Conservation (phyloP, 2,113 vertebrate species). For the Orycteropus afer region DNA sequence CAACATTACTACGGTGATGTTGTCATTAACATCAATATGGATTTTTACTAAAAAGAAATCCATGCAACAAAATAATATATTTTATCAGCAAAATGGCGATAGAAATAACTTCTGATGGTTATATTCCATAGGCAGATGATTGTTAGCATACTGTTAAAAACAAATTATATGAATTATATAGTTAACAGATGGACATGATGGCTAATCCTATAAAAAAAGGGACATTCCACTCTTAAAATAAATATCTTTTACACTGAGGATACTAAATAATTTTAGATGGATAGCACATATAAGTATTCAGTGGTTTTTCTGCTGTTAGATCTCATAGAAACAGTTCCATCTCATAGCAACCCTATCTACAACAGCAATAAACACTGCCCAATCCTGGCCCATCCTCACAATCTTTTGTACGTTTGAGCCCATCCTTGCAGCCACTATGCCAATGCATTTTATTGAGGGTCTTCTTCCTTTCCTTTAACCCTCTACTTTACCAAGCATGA, state of each 20-base stretch:
- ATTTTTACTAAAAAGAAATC: not conserved
- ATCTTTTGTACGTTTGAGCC: too few relatives aligned
- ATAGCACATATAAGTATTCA: not conserved
- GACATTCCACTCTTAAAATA: not conserved
- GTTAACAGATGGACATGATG: not conserved
- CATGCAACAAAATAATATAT: not conserved
- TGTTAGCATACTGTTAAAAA: not conserved
- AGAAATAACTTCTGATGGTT: not conserved
- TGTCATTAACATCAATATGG: not conserved
- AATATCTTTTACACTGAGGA: not conserved
- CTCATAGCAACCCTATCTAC: not conserved
- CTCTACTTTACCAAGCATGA: not conserved
- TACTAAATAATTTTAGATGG: not conserved
- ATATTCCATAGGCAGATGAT: not conserved
- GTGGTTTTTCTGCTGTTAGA: not conserved
- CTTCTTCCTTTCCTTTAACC: too few relatives aligned
- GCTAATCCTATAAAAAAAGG: not conserved
- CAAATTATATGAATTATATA: not conserved
- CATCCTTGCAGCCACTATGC: too few relatives aligned
- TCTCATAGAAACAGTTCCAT: not conserved
- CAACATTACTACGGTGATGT: not conserved
- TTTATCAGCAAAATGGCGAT: not conserved
- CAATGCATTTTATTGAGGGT: too few relatives aligned
- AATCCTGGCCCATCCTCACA: too few relatives aligned
- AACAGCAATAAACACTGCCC: not conserved